Base-by-base conservation (phyloP, 2,113 vertebrate species). In the Naja naja region DNA sequence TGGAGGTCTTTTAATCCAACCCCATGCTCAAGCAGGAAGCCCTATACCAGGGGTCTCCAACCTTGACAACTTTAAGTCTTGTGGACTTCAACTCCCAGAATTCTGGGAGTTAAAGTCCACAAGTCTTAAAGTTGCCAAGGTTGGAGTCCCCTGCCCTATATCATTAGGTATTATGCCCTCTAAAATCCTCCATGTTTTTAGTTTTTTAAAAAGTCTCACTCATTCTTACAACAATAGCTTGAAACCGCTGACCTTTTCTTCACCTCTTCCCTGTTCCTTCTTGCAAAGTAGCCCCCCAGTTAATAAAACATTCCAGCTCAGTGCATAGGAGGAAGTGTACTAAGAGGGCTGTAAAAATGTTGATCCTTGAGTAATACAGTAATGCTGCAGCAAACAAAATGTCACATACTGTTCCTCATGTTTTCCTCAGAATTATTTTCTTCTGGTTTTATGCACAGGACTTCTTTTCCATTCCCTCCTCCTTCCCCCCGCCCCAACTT, bases 371-470 rank as follows among this genome's bases (percentile, higher is more conserved):
- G 95, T 95, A 97, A 97, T 64, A 60, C 25, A 64, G 34, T 90
- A 96, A 94, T 22, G 90, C 87, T 93, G 95, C 88, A 89, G 92
- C 25, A 95, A 90, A 95, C 95, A 95, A 64, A 96, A 96, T 96
- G 95, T 97, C 96, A 96, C 97, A 96, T 96, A 96, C 93, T 95
- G 93, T 97, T 94, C 96, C 95, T 95, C 95, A 86, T 94, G 91
- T 96, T 97, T 97, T 94, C 95, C 96, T 95, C 94, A 22, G 94
- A 95, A 93, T 97, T 96, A 91, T 96, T 97, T 95, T 90, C 74
- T 45, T 89, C 27, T 7, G 53, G 14, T 86, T 87, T 81, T 85
- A 64, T 87, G 92, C 47, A 87, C 74, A 85, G 89, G 18, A 49
- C 81, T 97, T 96, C 91, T 95, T 97, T 95, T 96, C 93, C 95